Percentiles rank a stretch among this genome's conserved stretches.
Conservation (phyloP, 2,113 vertebrate species). For the Prionailurus viverrinus region DNA sequence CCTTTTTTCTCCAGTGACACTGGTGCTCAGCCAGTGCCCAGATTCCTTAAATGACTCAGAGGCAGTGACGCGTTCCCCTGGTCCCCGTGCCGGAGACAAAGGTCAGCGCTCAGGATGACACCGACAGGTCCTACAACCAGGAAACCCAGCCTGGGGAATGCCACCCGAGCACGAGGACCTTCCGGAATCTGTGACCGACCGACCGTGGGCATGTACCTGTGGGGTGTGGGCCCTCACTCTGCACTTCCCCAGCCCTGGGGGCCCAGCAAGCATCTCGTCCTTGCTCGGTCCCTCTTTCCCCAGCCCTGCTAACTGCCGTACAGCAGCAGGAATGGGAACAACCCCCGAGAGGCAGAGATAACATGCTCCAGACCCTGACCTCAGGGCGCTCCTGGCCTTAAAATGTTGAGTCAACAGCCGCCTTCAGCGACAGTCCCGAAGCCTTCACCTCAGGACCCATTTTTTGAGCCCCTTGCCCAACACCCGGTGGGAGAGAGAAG, state of each 20-base stretch:
- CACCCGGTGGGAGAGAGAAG: rapidly evolving
- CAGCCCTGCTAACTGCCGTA: too few relatives aligned
- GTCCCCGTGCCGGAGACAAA: background rate
- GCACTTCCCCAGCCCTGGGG: rapidly evolving
- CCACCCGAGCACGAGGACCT: rapidly evolving
- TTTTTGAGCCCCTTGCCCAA: background rate
- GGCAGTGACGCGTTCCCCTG: background rate
- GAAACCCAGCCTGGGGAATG: background rate
- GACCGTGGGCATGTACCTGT: rapidly evolving
- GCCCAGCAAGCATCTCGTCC: rapidly evolving
- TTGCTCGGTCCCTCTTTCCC: background rate
- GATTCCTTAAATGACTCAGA: background rate
- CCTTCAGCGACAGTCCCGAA: background rate
- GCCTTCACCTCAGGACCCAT: background rate
- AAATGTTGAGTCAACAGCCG: background rate
- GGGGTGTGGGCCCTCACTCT: background rate
- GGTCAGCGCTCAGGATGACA: background rate
- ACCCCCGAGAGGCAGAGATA: background rate
- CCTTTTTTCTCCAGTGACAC: background rate
- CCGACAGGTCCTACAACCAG: background rate
- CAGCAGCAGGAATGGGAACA: background rate
- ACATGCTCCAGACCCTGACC: background rate
- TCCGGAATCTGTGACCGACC: rapidly evolving
- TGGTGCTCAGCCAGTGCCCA: background rate
- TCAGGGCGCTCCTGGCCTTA: rapidly evolving